A percentile compares a stretch with the other conserved stretches of the same genome.
These are phyloP conservation scores for Coccyzus lansbergi DNA, from an alignment of 2,797 vertebrate species.

Conservation along the genomic window DNA sequence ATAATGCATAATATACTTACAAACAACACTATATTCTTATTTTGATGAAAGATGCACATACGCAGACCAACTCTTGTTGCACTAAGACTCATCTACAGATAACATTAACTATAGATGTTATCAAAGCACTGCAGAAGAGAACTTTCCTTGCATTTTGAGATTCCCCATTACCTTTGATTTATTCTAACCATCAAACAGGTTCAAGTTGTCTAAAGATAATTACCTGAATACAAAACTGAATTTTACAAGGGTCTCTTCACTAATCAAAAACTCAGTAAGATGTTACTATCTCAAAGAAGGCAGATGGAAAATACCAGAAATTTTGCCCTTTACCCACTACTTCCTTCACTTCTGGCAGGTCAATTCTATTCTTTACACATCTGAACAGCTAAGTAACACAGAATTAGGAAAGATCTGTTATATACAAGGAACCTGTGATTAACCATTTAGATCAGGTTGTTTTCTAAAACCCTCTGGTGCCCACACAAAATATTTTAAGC, in stretches of 20 bases:
- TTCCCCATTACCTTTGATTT: neutral
- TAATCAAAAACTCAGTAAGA: neutral
- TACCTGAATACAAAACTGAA: neutral
- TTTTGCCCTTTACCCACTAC: neutral
- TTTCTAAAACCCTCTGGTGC: neutral
- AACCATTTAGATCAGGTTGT: neutral
- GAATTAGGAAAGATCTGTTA: neutral
- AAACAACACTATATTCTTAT: neutral
- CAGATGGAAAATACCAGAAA: neutral
- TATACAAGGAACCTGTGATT: neutral
- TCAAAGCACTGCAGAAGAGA: neutral
- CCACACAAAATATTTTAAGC: neutral
- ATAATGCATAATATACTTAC: neutral
- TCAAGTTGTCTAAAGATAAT: neutral
- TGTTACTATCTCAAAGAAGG: neutral
- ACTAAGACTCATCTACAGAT: neutral
- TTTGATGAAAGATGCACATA: neutral
- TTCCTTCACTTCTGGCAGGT: neutral
- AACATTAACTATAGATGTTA: neutral
- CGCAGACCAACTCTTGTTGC: neutral
- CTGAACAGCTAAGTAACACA: neutral
- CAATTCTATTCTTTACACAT: neutral
- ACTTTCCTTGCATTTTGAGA: neutral
- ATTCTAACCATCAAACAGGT: neutral
- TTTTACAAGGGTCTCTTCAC: neutral